Percentiles rank a stretch among this genome's conserved stretches.
Evolutionary conservation across 92 coral and sea anemone species (phyloP).

Genomic region (Epizoanthus rinbou): DNA sequence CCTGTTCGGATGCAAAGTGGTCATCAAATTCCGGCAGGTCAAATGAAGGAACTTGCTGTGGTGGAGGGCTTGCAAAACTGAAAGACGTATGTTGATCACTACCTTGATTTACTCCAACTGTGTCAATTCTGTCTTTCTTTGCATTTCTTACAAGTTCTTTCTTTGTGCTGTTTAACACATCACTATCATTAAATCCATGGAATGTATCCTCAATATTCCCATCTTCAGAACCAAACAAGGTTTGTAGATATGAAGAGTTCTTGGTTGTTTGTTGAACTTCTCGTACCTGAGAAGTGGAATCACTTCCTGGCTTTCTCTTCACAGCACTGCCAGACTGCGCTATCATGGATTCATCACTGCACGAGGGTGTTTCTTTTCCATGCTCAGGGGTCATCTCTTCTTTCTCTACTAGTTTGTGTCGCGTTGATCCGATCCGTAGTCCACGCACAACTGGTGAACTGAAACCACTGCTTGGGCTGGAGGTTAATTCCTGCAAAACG

Average conservation of each 20-base stretch:
- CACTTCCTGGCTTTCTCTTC: neutral
- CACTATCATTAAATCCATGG: slow-evolving; percentile 3
- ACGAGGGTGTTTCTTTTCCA: neutral
- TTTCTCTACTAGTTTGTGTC: slow-evolving; percentile 2
- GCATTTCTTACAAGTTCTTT: slow-evolving; percentile 11
- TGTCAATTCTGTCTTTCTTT: slow-evolving; percentile 3
- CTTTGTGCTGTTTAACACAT: slow-evolving; percentile 5
- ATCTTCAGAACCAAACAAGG: slow-evolving; percentile 6
- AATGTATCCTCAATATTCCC: neutral
- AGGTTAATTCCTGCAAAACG: slow-evolving; percentile 13
- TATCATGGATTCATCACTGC: neutral
- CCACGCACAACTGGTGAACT: slow-evolving; percentile 12
- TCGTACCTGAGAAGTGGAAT: neutral
- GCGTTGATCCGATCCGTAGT: neutral
- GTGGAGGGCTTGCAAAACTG: neutral
- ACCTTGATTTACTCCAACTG: neutral
- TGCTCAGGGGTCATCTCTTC: neutral
- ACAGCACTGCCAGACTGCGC: slow-evolving; percentile 1
- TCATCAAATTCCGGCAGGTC: slow-evolving; percentile 32
- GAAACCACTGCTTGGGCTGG: slow-evolving; percentile 32
- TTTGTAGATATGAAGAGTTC: neutral
- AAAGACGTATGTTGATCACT: neutral
- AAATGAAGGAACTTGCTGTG: slow-evolving; percentile 28
- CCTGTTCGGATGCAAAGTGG: neutral
- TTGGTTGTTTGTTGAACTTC: neutral